A percentile compares a stretch with the other conserved stretches of the same genome.
Conservation (phyloP, 2,797 vertebrate species). For the Neosilurus hyrtlii region DNA sequence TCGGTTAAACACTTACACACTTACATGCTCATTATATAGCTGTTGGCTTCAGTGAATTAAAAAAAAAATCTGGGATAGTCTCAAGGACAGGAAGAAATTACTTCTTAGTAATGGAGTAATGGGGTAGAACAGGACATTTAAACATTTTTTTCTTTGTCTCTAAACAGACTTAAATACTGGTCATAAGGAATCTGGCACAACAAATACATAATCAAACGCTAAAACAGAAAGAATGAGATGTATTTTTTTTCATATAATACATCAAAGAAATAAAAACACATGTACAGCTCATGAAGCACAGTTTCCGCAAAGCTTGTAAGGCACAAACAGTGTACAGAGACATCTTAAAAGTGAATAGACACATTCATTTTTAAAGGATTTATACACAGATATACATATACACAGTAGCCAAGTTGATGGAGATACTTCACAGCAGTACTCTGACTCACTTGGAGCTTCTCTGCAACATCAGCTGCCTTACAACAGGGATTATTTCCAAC, state of each 20-base stretch:
- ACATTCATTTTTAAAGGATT: too few species aligned
- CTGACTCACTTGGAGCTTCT: too few species aligned
- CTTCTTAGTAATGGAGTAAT: slow-evolving; percentile 5
- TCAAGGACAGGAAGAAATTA: slow-evolving; percentile 7
- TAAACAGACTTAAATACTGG: slow-evolving; percentile 10
- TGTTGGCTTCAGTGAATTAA: slow-evolving; percentile 17
- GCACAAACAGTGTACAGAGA: slow-evolving; percentile 21
- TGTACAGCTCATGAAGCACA: slow-evolving; percentile 41
- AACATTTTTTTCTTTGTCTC: neutral
- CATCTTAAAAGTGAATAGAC: too few species aligned
- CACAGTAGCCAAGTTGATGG: too few species aligned
- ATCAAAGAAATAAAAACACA: slow-evolving; percentile 35
- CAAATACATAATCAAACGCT: slow-evolving; percentile 30
- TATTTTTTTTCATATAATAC: slow-evolving; percentile 37
- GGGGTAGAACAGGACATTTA: slow-evolving; percentile 25
- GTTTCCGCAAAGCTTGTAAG: slow-evolving; percentile 53
- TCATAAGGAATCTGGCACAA: slow-evolving; percentile 4
- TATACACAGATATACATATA: too few species aligned
- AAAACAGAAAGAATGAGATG: slow-evolving; percentile 25
- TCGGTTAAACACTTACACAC: slow-evolving; percentile 55
- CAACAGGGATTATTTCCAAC: too few species aligned
- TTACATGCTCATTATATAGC: slow-evolving; percentile 49
- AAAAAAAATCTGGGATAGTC: slow-evolving; percentile 23
- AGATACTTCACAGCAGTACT: too few species aligned
- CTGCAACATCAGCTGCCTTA: too few species aligned